Evolutionary conservation across 2,113 vertebrate genomes (phyloP).

Genomic region (Ceratotherium simum): DNA sequence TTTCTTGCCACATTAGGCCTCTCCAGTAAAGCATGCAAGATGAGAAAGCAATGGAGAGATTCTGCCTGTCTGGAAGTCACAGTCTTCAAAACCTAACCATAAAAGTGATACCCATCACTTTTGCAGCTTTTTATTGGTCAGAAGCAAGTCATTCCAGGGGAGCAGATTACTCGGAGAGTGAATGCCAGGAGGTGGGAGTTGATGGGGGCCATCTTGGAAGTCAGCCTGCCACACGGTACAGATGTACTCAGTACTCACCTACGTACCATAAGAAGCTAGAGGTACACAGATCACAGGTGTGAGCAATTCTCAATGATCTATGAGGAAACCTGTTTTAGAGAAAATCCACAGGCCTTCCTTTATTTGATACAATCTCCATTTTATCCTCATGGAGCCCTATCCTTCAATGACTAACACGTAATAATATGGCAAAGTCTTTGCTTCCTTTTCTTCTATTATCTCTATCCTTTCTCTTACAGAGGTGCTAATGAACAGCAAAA

Average conservation of each 20-base stretch:
- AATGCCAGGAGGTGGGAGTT: background rate
- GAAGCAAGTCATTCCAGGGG: background rate
- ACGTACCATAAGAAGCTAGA: background rate
- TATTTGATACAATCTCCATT: background rate
- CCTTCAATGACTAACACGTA: background rate
- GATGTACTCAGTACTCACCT: background rate
- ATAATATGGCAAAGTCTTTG: background rate
- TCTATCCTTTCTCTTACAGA: background rate
- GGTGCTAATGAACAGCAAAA: background rate
- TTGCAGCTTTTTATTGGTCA: background rate
- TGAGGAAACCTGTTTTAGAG: background rate
- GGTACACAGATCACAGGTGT: background rate
- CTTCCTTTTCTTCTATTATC: background rate
- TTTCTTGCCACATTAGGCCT: background rate
- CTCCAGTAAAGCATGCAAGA: background rate
- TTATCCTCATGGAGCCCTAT: background rate
- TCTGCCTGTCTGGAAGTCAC: background rate
- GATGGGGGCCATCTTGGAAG: background rate
- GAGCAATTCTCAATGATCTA: background rate
- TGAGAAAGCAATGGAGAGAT: background rate
- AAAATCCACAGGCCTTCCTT: background rate
- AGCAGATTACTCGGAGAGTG: background rate
- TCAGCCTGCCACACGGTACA: background rate
- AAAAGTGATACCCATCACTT: background rate
- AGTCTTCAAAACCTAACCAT: background rate